A percentile compares a stretch with the other conserved stretches of the same genome.
Conservation (phyloP, 2,888 invertebrate species). For the Lampropteryx suffumata region DNA sequence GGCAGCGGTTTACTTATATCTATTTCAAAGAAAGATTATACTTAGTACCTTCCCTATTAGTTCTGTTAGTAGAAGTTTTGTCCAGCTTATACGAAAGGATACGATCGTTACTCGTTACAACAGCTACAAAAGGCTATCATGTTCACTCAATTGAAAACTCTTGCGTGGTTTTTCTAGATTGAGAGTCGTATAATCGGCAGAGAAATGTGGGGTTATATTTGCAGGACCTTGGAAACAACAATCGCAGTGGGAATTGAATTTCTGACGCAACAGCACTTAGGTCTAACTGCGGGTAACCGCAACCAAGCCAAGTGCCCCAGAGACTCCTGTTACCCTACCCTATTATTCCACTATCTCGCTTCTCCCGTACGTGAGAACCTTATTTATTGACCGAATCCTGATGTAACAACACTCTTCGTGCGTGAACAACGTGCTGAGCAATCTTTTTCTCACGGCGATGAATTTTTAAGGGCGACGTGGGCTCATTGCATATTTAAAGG, state of each 20-base stretch:
- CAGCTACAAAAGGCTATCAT: slow-evolving; percentile 12
- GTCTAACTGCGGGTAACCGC: slow-evolving; percentile 57
- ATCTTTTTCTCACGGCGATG: slow-evolving; percentile 43
- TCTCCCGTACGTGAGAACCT: slow-evolving; percentile 54
- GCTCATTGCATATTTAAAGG: slow-evolving; percentile 38
- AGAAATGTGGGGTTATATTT: slow-evolving; percentile 37
- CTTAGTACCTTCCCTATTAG: slow-evolving; percentile 18
- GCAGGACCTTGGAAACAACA: slow-evolving; percentile 42
- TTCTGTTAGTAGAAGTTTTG: slow-evolving; percentile 7
- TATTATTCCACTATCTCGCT: slow-evolving; percentile 63
- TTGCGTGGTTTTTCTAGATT: slow-evolving; percentile 12
- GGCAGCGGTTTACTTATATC: slow-evolving; percentile 47
- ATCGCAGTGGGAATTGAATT: slow-evolving; percentile 49
- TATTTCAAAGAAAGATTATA: slow-evolving; percentile 41
- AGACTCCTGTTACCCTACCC: slow-evolving; percentile 54
- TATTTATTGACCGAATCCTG: slow-evolving; percentile 59
- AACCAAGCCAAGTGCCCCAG: slow-evolving; percentile 50
- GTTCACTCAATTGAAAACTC: slow-evolving; percentile 12
- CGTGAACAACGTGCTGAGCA: slow-evolving; percentile 47
- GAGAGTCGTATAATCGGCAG: slow-evolving; percentile 20
- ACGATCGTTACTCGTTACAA: no score
- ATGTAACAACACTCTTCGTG: slow-evolving; percentile 48
- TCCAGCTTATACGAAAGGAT: slow-evolving; percentile 13
- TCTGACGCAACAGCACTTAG: slow-evolving; percentile 46
- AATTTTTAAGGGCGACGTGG: slow-evolving; percentile 44